Evolutionary conservation across 2,113 vertebrate species (phyloP).

Genomic region (Silurus meridionalis): DNA sequence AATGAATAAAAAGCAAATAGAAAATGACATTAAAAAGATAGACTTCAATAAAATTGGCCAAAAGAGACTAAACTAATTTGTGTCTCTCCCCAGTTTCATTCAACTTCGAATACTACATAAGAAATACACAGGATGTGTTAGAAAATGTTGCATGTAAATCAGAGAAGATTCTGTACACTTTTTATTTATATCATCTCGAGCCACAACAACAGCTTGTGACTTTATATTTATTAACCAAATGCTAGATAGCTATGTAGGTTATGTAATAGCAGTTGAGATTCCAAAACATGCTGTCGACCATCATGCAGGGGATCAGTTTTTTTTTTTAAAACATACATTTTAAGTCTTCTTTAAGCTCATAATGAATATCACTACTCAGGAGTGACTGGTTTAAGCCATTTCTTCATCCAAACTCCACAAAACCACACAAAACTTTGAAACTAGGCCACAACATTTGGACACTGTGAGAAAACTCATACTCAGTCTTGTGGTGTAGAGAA

Average conservation of each 20-base stretch:
- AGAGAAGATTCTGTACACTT: neutral
- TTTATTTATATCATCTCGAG: too few species aligned
- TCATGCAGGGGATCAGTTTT: too few species aligned
- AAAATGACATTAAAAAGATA: neutral
- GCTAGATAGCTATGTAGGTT: too few species aligned
- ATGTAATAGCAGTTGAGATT: neutral
- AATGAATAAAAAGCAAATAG: too few species aligned
- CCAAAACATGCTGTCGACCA: neutral
- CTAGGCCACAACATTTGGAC: neutral
- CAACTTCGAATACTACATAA: neutral
- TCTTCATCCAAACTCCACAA: neutral
- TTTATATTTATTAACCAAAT: neutral
- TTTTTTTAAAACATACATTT: too few species aligned
- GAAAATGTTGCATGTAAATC: neutral
- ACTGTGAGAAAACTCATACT: neutral
- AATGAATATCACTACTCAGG: neutral
- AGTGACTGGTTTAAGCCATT: neutral
- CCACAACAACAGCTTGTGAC: neutral
- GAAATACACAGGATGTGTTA: neutral
- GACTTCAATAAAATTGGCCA: neutral
- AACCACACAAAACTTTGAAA: neutral
- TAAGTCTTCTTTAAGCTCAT: neutral
- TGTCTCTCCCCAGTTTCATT: too few species aligned
- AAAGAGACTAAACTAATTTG: neutral
- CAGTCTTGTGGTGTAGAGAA: neutral